phyloP scores from a whole-genome alignment of 2,888 invertebrate species.

The Diaprepes abbreviatus region DNA sequence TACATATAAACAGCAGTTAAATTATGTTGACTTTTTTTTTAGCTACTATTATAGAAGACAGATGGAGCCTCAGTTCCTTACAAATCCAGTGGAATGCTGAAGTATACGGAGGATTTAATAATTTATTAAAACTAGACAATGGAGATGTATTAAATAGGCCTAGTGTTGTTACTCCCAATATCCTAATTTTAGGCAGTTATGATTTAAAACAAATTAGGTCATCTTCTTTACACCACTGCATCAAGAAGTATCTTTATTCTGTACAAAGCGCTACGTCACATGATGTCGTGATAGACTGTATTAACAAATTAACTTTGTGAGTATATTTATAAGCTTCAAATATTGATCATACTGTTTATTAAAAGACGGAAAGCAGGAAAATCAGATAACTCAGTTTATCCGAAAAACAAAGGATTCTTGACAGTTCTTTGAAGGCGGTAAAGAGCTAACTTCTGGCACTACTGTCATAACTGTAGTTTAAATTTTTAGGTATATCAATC shows the following conservation, averaged over 20 bases:
- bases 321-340: slow-evolving; percentile 40
- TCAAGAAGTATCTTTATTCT: slow-evolving; percentile 70
- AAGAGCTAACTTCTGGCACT: too few species aligned
- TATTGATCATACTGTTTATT: too few species aligned
- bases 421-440: too few species aligned
- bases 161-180: slow-evolving; percentile 54
- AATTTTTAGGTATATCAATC: slow-evolving; percentile 55
- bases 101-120: slow-evolving; percentile 64
- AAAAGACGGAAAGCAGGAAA: too few species aligned
- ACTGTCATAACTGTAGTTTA: too few species aligned
- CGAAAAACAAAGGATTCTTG: too few species aligned
- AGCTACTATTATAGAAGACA: slow-evolving; percentile 57
- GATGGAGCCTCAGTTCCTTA: slow-evolving; percentile 63
- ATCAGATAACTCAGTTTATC: too few species aligned
- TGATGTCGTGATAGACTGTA: slow-evolving; percentile 70
- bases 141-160: slow-evolving; percentile 47
- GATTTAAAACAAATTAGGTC: slow-evolving; percentile 71
- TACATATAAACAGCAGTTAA: too few species aligned
- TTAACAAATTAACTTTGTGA: slow-evolving; percentile 73
- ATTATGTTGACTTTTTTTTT: slow-evolving; percentile 37
- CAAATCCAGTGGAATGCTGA: slow-evolving; percentile 68
- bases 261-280: slow-evolving; percentile 78
- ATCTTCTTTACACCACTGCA: slow-evolving; percentile 70
- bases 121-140: slow-evolving; percentile 61
- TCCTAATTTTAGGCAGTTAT: slow-evolving; percentile 61